phyloP scores from a whole-genome alignment of 2,888 invertebrate species.

The Catocala sponsa region DNA sequence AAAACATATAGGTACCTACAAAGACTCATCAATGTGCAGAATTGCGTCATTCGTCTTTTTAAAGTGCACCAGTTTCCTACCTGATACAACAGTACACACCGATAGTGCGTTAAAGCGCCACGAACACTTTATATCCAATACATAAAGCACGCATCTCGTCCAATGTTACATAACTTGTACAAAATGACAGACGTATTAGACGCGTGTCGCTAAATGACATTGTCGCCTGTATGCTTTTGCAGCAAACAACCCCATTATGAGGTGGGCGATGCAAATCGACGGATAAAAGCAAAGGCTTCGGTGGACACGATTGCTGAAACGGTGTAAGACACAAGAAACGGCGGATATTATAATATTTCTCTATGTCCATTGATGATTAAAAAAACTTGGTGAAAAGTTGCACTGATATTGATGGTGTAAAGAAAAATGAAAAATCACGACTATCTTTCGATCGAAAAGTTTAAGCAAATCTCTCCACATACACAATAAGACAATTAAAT shows the following conservation, averaged over 20 bases:
- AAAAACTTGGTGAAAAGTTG: no score
- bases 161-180: conserved; percentile 49
- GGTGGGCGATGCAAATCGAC: conserved; percentile 61
- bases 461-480: no score
- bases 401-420: no score
- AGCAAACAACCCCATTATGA: conserved; percentile 66
- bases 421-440: no score
- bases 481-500: no score
- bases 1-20: no score
- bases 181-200: conserved; percentile 59
- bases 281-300: conserved; percentile 67
- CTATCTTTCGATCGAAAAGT: no score
- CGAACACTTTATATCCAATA: not conserved
- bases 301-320: conserved; percentile 59
- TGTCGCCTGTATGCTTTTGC: conserved; percentile 68
- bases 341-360: conserved; percentile 23
- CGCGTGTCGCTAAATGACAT: conserved; percentile 64
- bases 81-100: no score
- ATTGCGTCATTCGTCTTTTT: no score
- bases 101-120: not conserved
- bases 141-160: conserved; percentile 16
- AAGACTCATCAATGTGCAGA: no score
- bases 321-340: conserved; percentile 36
- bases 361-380: no score
- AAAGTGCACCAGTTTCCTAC: no score